Base-by-base conservation (phyloP, 2,113 vertebrate genomes). In the Abramis brama region DNA sequence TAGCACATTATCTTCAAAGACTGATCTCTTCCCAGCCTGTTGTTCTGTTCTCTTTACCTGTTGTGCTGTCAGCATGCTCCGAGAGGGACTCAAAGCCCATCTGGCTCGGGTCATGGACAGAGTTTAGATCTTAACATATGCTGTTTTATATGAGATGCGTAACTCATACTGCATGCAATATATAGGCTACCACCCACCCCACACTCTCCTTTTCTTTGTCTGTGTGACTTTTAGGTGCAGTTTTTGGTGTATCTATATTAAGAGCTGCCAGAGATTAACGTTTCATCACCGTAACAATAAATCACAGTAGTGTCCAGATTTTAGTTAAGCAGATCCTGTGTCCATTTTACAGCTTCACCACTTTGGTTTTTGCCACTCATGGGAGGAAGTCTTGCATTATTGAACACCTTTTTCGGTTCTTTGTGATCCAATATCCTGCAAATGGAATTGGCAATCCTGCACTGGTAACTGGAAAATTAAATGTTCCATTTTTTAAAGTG, bases 381-480 rank as follows among this genome's bases (percentile, higher is more conserved):
- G 36, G 27, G 27, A 74, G 82, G 50, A 79, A 39, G 59, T 76
- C 25, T 81, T 85, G 70, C 70, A 81, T 85, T 85, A 81, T 84
- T 87, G 47, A 85, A 71, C 57, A 76, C 52, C 52, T 76, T 36
- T 87, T 73, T 27, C 47, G 5, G 66, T 12, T 81, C 47, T 25
- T 75, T 52, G 77, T 68, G 78, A 85, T 81, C 86, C 79, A 70
- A 50, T 88, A 88, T 85, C 62, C 87, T 70, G 59, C 59, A 62
- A 70, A 71, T 82, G 83, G 45, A 75, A 81, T 81, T 82, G 45
- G 15, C 68, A 27, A 27, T 27, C 27, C 27, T 27, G 27, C 27
- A 50, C 45, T 23, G 10, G 27, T 66, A 76, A 64, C 82, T 84
- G 76, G 39, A 84, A 85, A 78, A 85, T 80, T 12, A 70, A 84